Evolutionary conservation across 1,140 invertebrate genomes (phyloP).

Genomic region (Cyclina sinensis): DNA sequence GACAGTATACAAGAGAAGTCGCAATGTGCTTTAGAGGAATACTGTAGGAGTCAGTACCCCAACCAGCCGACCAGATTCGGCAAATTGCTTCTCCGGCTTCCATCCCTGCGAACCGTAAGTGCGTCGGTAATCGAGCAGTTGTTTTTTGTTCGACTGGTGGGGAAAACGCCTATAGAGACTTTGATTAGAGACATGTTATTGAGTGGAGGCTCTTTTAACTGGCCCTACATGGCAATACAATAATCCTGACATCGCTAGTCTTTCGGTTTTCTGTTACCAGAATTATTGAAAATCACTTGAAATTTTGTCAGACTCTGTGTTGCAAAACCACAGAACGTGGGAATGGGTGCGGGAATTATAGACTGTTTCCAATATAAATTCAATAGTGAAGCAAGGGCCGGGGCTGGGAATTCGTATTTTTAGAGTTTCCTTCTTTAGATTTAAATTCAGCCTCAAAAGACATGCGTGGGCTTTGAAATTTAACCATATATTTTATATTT

Average conservation of each 20-base stretch:
- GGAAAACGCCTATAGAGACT: slow-evolving; percentile 99
- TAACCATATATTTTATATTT: too few relatives aligned
- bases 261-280: slow-evolving; percentile 37
- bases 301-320: neutral
- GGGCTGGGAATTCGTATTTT: too few relatives aligned
- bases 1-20: slow-evolving; percentile 98
- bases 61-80: slow-evolving; percentile 98
- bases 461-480: too few relatives aligned
- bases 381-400: too few relatives aligned
- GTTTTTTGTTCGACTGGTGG: slow-evolving; percentile 98
- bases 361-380: too few relatives aligned
- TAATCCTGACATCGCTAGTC: slow-evolving; percentile 38
- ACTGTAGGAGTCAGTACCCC: slow-evolving; percentile 97
- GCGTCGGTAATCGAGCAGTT: slow-evolving; percentile 98
- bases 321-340: too few relatives aligned
- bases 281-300: slow-evolving; percentile 19
- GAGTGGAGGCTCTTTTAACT: slow-evolving; percentile 96
- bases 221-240: slow-evolving; percentile 96
- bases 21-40: slow-evolving; percentile 98
- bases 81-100: slow-evolving; percentile 96
- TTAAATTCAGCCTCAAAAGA: too few relatives aligned
- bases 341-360: too few relatives aligned
- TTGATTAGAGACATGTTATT: slow-evolving; percentile 98
- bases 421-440: too few relatives aligned
- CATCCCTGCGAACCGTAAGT: slow-evolving; percentile 96